These are phyloP conservation scores for Alethe castanea DNA, from an alignment of 2,113 vertebrate species.

Conservation along the genomic window DNA sequence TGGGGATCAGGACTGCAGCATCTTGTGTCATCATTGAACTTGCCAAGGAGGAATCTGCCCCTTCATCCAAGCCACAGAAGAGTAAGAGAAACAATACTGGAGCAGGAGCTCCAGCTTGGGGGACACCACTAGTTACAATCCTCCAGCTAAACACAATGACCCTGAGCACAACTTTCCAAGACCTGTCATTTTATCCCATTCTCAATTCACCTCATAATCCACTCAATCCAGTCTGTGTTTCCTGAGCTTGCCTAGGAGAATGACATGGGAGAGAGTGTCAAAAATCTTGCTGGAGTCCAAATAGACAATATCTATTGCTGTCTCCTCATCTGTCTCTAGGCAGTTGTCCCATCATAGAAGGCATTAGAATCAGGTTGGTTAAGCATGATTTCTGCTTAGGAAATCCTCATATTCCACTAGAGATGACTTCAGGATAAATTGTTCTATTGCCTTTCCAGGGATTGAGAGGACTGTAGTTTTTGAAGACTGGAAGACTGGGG, in stretches of 20 bases:
- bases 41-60: rapidly evolving
- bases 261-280: no score
- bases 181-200: not conserved
- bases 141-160: not conserved
- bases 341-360: rapidly evolving
- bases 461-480: not conserved
- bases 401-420: not conserved
- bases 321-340: not conserved
- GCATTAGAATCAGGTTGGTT: not conserved
- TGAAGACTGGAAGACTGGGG: not conserved
- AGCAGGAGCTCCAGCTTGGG: not conserved
- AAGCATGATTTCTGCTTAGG: not conserved
- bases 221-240: not conserved
- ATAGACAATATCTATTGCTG: no score
- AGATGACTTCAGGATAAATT: not conserved
- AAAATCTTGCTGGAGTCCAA: not conserved
- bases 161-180: not conserved
- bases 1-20: not conserved
- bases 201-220: not conserved
- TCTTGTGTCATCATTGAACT: not conserved
- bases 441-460: not conserved
- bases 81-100: not conserved
- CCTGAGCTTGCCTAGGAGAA: not conserved
- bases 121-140: not conserved
- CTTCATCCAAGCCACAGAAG: not conserved